phyloP scores from a whole-genome alignment of 2,888 invertebrate species.

The Fragum whitleyi region DNA sequence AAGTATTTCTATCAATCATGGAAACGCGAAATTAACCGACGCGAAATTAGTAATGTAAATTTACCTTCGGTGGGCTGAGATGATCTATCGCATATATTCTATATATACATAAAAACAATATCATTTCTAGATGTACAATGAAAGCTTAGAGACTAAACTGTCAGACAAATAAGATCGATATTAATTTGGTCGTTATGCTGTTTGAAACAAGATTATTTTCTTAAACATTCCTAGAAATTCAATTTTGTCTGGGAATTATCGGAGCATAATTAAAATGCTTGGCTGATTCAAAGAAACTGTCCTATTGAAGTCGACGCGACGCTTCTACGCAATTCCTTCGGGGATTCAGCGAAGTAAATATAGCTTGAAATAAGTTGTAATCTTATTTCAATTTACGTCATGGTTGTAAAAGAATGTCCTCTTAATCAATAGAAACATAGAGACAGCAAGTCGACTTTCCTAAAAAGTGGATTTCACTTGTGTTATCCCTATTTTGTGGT shows the following conservation, averaged over 20 bases:
- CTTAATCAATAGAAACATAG: neutral
- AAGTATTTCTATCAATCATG: too few species aligned
- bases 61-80: too few species aligned
- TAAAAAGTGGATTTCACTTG: too few species aligned
- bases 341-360: neutral
- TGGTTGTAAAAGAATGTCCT: neutral
- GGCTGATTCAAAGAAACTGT: slow-evolving; percentile 1
- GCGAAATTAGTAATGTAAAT: too few species aligned
- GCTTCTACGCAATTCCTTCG: neutral
- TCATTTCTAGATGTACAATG: too few species aligned
- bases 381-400: neutral
- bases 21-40: too few species aligned
- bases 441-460: too few species aligned
- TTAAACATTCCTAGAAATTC: neutral
- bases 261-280: slow-evolving; percentile 4
- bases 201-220: slow-evolving; percentile 1
- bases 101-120: too few species aligned
- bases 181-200: slow-evolving; percentile 2
- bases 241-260: neutral
- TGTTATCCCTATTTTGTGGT: too few species aligned
- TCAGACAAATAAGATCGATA: neutral
- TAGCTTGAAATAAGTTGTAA: slow-evolving; percentile 1
- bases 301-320: slow-evolving; percentile 1
- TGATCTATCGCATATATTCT: too few species aligned
- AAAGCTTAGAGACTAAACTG: too few species aligned